Conservation (phyloP, 1,140 invertebrate genomes). For the Rhizoglyphus robini region DNA sequence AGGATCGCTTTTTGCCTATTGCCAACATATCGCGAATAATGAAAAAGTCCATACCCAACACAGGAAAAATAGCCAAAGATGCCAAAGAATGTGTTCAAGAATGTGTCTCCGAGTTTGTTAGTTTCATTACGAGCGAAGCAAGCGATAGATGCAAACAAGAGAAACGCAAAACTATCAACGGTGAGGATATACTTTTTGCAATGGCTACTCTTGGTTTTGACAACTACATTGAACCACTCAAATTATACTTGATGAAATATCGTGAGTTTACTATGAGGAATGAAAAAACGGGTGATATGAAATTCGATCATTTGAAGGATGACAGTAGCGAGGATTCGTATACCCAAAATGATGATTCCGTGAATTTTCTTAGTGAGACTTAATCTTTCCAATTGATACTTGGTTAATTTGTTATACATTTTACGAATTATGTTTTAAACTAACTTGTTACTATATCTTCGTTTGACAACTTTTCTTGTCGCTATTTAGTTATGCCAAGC, state of each 20-base stretch:
- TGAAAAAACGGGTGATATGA: conserved; percentile 1
- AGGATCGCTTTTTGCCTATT: conserved; percentile 91
- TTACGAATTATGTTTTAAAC: not conserved
- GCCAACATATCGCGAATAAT: conserved; percentile 98
- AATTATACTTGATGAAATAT: conserved; percentile 92
- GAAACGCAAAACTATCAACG: conserved; percentile 97
- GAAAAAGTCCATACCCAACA: conserved; percentile 90
- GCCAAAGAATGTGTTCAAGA: conserved; percentile 98
- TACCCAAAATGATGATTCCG: not conserved
- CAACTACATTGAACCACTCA: conserved; percentile 93
- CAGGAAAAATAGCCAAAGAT: conserved; percentile 98
- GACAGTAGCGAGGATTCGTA: not conserved
- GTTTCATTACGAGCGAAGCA: conserved; percentile 96
- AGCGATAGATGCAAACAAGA: conserved; percentile 92
- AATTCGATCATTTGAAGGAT: conserved; percentile 1
- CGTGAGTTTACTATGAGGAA: conserved; percentile 45
- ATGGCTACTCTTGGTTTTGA: conserved; percentile 96
- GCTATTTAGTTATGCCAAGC: not conserved
- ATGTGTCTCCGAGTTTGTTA: conserved; percentile 98
- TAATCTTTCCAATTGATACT: not conserved
- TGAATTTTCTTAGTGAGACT: not conserved
- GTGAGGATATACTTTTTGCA: conserved; percentile 92
- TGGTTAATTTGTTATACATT: not conserved
- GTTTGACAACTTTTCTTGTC: not conserved
- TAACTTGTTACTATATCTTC: not conserved